A percentile compares a stretch with the other conserved stretches of the same genome.
Evolutionary conservation across 2,888 invertebrate species (phyloP).

Genomic region (Clunio marinus): DNA sequence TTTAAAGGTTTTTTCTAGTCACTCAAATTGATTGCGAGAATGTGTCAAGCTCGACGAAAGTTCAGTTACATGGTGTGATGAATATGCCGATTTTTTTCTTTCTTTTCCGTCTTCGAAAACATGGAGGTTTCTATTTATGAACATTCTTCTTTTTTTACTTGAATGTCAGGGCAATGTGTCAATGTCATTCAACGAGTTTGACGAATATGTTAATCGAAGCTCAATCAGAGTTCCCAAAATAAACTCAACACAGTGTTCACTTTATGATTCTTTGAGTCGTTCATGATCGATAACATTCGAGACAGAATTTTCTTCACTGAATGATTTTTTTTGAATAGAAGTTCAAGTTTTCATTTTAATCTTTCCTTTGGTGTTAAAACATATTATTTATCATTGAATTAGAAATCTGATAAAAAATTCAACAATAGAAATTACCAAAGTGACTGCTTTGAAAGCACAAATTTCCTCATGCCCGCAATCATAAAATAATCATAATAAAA

Average conservation of each 20-base stretch:
- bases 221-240: conserved; percentile 15
- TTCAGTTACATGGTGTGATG: too few species aligned
- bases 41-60: too few species aligned
- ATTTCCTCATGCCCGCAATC: background rate
- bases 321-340: background rate
- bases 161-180: conserved; percentile 10
- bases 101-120: too few species aligned
- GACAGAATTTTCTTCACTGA: background rate
- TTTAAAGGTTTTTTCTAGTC: conserved; percentile 28
- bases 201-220: conserved; percentile 22
- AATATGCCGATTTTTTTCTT: background rate
- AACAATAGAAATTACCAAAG: conserved; percentile 3
- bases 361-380: conserved; percentile 6
- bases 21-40: conserved; percentile 26
- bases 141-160: background rate
- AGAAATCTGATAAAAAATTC: conserved; percentile 18
- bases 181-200: conserved; percentile 22
- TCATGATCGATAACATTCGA: too few species aligned
- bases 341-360: too few species aligned
- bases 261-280: too few species aligned
- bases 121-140: too few species aligned
- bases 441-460: background rate
- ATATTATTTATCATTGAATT: conserved; percentile 20
- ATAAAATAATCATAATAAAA: background rate
- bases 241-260: conserved; percentile 21